A percentile compares a stretch with the other conserved stretches of the same genome.
Conservation (phyloP, 2,888 invertebrate genomes). For the Hydraecia micacea region DNA sequence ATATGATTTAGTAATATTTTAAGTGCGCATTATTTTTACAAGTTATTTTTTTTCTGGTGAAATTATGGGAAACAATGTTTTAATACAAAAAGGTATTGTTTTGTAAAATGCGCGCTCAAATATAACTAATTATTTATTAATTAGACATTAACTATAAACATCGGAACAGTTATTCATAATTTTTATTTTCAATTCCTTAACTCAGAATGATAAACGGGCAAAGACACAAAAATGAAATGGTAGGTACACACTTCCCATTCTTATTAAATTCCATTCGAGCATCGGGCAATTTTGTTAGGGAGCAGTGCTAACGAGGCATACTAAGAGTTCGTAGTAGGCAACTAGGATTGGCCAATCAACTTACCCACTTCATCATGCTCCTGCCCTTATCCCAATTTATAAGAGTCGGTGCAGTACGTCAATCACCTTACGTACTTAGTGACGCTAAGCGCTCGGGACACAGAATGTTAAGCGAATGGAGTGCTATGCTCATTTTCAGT, state of each 20-base stretch:
- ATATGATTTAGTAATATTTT: constrained; percentile 31
- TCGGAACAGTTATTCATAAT: constrained; percentile 47
- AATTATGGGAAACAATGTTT: background rate
- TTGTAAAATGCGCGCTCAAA: constrained; percentile 41
- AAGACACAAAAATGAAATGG: background rate
- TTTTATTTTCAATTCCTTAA: constrained; percentile 40
- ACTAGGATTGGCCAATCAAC: constrained; percentile 13
- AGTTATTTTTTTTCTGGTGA: background rate
- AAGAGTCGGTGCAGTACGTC: constrained; percentile 29
- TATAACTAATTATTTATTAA: constrained; percentile 43
- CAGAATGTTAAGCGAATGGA: constrained; percentile 11
- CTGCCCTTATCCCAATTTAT: constrained; percentile 20
- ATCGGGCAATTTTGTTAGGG: background rate
- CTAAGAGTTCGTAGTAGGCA: background rate
- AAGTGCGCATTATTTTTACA: constrained; percentile 45
- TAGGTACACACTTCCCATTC: background rate
- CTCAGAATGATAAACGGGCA: background rate
- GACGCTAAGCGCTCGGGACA: constrained; percentile 14
- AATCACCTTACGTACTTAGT: constrained; percentile 18
- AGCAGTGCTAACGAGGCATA: background rate
- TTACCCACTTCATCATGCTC: constrained; percentile 29
- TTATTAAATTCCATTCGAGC: background rate
- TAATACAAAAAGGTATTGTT: constrained; percentile 10
- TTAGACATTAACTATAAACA: constrained; percentile 57
- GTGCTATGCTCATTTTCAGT: background rate